Base-by-base conservation (phyloP, 37 sponge, comb jelly and placozoan species). In the Petrosia ficiformis region DNA sequence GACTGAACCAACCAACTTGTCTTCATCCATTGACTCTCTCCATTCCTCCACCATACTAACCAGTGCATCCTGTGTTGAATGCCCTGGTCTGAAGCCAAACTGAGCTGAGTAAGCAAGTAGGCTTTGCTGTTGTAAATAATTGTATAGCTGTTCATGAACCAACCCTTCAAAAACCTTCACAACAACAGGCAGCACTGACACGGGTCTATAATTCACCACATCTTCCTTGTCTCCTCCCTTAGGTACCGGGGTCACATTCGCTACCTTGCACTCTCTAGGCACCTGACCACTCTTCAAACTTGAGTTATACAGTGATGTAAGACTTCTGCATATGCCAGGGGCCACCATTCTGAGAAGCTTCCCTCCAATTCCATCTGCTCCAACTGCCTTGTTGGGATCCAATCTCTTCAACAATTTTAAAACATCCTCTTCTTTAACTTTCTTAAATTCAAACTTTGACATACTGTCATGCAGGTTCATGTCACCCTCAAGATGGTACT, bases 31-130 rank as follows among this genome's bases (percentile, higher is more conserved):
- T 19, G 61, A 34, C 59, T 74, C 34, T 2, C 59, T 4, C 59
- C 75, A 74, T 56, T 56, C 5, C 4, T 74, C 59, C 56, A 56
- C 57, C 37, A 74, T 4, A 39, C 59, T 56, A 26, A 74, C 4
- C 3, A 74, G 75, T 6, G 56, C 75, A 48, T 74, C 75, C 32
- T 74, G 75, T 11, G 75, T 58, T 25, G 75, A 74, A 57, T 56
- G 57, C 14, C 60, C 60, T 30, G 75, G 60, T 44, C 75, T 48
- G 56, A 74, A 74, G 14, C 75, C 75, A 56, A 57, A 74, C 59
- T 74, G 75, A 28, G 59, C 10, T 11, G 60, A 10, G 56, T n/a
- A n/a, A n/a, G n/a, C n/a, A n/a, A n/a, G 54, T 8, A 71, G 44
- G 72, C 33, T 42, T 11, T 71, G 43, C 26, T 71, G 56, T 22